Base-by-base conservation (phyloP, 92 coral and sea anemone genomes). In the Zoanthus sociatus region DNA sequence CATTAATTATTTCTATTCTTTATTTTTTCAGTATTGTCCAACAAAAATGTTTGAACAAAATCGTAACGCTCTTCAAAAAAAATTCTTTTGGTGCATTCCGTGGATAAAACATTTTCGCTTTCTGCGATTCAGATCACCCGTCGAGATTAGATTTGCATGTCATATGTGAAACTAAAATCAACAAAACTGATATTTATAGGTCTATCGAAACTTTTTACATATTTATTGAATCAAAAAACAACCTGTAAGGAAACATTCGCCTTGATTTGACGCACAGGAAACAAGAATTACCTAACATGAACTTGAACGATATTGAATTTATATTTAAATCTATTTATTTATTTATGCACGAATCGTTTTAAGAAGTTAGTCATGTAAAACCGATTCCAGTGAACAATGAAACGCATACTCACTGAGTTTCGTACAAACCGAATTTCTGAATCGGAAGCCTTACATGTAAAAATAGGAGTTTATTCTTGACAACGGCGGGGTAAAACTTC, bases 71-170 rank as follows among this genome's bases (percentile, higher is more conserved):
- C 54, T 54, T 31, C 54, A 53, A 30, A 12, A 21, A 30, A 51
- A 81, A 45, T 20, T 17, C 64, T 10, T 9, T 66, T 79, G 20
- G 64, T 51, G 81, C 45, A 63, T 46, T 13, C 60, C 58, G 42
- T 64, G 5, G 85, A 81, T 81, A 1, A 26, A 20, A 30, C 21
- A 37, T 50, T 45, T 81, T 53, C n/a, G 17, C 61, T 33, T 79
- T 64, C 73, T 79, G 31, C 6, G 53, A 44, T 7, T n/a, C 26
- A 17, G 42, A 53, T 69, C 30, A 63, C 6, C 32, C 10, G 12
- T 81, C 60, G 44, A 66, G 30, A 64, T 81, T n/a, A 66, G 30
- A 64, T 81, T n/a, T 46, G 75, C 85, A 46, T 20, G 46, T 64
- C 73, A n/a, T 74, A 63, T 20, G 76, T 30, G 11, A 42, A 21